phyloP scores from a whole-genome alignment of 2,113 vertebrate genomes.

The Sceloporus tristichus region DNA sequence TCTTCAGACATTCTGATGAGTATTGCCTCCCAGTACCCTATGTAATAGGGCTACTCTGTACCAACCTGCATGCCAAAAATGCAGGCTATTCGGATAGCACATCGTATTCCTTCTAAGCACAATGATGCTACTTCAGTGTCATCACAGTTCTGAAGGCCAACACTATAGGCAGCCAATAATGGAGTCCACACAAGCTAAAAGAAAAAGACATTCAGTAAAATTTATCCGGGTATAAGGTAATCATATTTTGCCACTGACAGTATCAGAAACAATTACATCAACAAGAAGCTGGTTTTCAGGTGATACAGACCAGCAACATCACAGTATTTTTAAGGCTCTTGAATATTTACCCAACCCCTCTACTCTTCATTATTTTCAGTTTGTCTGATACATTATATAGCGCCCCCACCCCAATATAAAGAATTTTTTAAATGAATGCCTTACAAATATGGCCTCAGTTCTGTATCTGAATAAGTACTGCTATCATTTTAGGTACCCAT shows the following conservation, averaged over 20 bases:
- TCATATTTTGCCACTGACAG: neutral
- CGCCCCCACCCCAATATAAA: neutral
- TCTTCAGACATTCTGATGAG: neutral
- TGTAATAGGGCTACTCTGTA: neutral
- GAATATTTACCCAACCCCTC: too few species aligned
- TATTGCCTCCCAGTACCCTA: too few species aligned
- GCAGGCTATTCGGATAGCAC: constrained; percentile 93
- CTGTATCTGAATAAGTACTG: neutral
- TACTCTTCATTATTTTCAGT: neutral
- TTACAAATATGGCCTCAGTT: neutral
- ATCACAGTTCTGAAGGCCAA: constrained; percentile 96
- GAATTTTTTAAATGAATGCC: constrained; percentile 1
- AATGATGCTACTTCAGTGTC: constrained; percentile 94
- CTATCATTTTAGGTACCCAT: neutral
- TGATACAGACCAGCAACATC: neutral
- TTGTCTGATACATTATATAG: too few species aligned
- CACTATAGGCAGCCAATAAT: constrained; percentile 92
- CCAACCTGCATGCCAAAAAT: constrained; percentile 98
- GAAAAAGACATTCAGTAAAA: constrained; percentile 1
- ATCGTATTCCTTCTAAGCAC: constrained; percentile 96
- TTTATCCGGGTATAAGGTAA: constrained; percentile 16
- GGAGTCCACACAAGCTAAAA: constrained; percentile 96
- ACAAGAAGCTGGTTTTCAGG: neutral
- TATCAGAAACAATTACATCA: neutral
- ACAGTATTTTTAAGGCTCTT: neutral